Conservation (phyloP, 2,797 vertebrate genomes). For the Anguilla obscura region DNA sequence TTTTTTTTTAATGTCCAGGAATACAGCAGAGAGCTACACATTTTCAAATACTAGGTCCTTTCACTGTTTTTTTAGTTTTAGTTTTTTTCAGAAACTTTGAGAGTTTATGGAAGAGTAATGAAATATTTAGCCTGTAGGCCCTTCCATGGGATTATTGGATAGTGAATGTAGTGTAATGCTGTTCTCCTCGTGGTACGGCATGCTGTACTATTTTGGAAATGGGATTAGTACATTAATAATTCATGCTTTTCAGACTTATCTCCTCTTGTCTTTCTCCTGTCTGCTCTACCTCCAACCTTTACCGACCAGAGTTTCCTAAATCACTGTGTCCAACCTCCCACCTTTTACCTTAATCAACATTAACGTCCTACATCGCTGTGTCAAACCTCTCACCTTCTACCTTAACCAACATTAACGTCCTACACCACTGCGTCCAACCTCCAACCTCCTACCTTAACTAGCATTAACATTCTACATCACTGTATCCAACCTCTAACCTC, state of each 20-base stretch:
- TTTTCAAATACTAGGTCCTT: no score
- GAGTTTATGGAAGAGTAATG: neutral
- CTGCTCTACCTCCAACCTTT: neutral
- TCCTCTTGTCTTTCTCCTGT: neutral
- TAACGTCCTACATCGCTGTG: neutral
- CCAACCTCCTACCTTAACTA: constrained; percentile 6
- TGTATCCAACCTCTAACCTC: no score
- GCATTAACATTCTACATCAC: no score
- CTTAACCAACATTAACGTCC: constrained; percentile 19
- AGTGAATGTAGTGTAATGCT: constrained; percentile 40
- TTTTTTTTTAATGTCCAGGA: neutral
- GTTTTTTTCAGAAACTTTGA: neutral
- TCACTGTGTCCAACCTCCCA: neutral
- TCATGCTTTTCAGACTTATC: constrained; percentile 24
- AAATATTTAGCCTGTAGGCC: constrained; percentile 7
- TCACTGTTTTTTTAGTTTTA: neutral
- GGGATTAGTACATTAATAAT: constrained; percentile 45
- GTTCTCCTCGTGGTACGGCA: constrained; percentile 30
- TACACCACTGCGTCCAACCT: constrained; percentile 1
- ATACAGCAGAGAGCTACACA: neutral
- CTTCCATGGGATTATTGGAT: constrained; percentile 35
- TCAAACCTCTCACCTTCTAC: constrained; percentile 47
- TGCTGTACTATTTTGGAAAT: constrained; percentile 37
- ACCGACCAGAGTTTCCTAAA: neutral
- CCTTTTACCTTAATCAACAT: neutral